phyloP scores from a whole-genome alignment of 2,888 invertebrate genomes.

The Pheosia tremula region DNA sequence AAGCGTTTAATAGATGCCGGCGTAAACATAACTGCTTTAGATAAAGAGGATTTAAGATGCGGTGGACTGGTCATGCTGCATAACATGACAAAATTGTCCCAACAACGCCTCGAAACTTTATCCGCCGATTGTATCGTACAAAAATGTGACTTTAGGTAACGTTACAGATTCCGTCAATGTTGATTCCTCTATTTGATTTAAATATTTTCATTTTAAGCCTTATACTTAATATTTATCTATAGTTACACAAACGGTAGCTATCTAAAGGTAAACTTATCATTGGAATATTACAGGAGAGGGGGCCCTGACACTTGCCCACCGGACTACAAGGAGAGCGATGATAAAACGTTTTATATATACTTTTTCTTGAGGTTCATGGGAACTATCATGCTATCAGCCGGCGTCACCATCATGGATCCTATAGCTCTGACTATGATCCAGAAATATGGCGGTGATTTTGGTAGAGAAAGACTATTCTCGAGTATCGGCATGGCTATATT shows the following conservation, averaged over 20 bases:
- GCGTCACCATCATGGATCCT: constrained; percentile 95
- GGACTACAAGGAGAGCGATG: constrained; percentile 91
- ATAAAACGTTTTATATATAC: constrained; percentile 92
- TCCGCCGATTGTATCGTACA: constrained; percentile 91
- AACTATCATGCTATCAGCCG: constrained; percentile 92
- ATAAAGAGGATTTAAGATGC: constrained; percentile 89
- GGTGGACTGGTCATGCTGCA: constrained; percentile 89
- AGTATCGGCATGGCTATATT: constrained; percentile 93
- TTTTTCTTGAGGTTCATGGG: constrained; percentile 91
- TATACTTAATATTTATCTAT: constrained; percentile 50
- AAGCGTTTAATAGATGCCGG: constrained; percentile 86
- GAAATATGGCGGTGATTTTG: constrained; percentile 92
- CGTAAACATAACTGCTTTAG: constrained; percentile 89
- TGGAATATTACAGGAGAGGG: constrained; percentile 84
- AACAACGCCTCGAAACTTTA: constrained; percentile 83
- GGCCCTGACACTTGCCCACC: constrained; percentile 92
- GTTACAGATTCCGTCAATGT: constrained; percentile 21
- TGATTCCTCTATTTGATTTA: constrained; percentile 40
- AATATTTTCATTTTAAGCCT: constrained; percentile 48
- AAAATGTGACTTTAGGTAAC: constrained; percentile 88
- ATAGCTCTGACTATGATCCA: constrained; percentile 94
- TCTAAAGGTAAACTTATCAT: constrained; percentile 51
- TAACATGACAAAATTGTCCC: constrained; percentile 85
- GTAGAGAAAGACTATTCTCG: constrained; percentile 91
- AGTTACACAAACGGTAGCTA: constrained; percentile 49